Evolutionary conservation across 2,113 vertebrate species (phyloP).

Genomic region (Donacobius atricapilla): DNA sequence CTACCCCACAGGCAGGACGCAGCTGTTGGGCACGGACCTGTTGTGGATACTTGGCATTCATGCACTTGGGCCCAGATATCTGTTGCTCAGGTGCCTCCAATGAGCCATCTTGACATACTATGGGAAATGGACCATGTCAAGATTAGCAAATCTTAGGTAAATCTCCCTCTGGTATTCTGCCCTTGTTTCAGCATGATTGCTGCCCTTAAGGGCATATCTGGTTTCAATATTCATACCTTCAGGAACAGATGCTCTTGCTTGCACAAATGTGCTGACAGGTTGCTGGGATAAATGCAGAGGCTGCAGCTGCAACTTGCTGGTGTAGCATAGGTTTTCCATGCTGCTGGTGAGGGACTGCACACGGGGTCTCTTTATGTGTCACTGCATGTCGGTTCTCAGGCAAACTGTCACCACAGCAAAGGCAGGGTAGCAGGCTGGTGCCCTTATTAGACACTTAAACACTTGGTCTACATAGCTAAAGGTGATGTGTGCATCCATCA

Average conservation of each 20-base stretch:
- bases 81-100: neutral
- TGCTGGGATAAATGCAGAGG: neutral
- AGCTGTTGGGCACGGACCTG: neutral
- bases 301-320: neutral
- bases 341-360: neutral
- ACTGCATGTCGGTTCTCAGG: neutral
- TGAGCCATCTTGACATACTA: neutral
- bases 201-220: neutral
- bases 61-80: neutral
- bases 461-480: neutral
- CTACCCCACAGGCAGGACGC: neutral
- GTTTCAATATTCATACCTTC: neutral
- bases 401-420: neutral
- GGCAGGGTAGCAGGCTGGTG: slow-evolving; percentile 37
- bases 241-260: neutral
- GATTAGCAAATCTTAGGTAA: neutral
- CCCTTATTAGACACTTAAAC: neutral
- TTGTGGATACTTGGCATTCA: neutral
- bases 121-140: neutral
- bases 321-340: neutral
- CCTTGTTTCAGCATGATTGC: neutral
- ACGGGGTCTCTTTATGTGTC: neutral
- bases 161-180: neutral
- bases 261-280: neutral
- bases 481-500: neutral